Evolutionary conservation across 2,797 vertebrate species (phyloP), one percentile per base, ranked within the genome.

Genomic region (Xenops minutus): DNA sequence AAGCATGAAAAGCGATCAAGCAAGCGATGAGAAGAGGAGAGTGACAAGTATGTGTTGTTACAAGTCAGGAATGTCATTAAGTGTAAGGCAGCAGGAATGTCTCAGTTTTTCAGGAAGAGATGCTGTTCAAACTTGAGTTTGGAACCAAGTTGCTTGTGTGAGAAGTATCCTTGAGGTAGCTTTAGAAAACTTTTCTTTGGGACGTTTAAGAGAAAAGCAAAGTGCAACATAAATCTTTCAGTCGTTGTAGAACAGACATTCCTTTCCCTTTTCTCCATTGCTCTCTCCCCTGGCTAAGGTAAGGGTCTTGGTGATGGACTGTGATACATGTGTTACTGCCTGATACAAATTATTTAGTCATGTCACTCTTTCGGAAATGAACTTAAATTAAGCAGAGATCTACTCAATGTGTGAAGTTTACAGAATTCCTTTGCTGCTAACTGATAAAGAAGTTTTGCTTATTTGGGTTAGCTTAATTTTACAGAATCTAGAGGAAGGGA

Each of bases 1-100:
- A 98, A 98, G 86, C 72, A 94, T 4, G 97, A 98, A 73, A 95
- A 94, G 72, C 92, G 73, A 43, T 76, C 97, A 12, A 89, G 74
- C 96, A 97, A 94, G 82, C 95, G 94, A 75, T 98, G 97, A 98
- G 86, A 39, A 66, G 30, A 48, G 67, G 55, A 72, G 23, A 52
- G 82, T 48, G 22, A 52, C 17, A 17, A 81, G 22, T 55, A 5
- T 1, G 7, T 88, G 61, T 68, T 54, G 77, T 92, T 85, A 39
- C 19, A 56, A 92, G 88, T 59, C 62, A 54, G 48, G 88, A 92
- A 76, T 86, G 62, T 87, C 72, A 36, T 82, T 71, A 62, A 44
- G 9, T 37, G 20, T 78, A 18, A 11, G 86, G 68, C 76, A 71
- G 56, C 37, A 43, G 54, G 43, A 26, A 27, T 59, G 58, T 76